Base-by-base conservation (phyloP, 1,140 invertebrate genomes). In the Cydia splendana region DNA sequence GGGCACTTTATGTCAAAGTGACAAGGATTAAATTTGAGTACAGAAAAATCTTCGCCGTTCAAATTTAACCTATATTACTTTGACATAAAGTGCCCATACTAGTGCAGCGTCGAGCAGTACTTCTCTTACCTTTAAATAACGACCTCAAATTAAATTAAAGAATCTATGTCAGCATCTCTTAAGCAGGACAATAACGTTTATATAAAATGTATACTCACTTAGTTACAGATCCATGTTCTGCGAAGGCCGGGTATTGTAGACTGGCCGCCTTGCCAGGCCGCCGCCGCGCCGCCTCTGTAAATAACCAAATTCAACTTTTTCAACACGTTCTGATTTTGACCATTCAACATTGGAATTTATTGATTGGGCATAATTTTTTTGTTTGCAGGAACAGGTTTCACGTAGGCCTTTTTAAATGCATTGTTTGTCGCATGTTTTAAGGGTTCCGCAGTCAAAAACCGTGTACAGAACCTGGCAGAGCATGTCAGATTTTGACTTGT, bases 301-400 rank as follows among this genome's bases (percentile, higher is more conserved):
- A 71, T 38, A 71, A 71, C 30, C 15, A 42, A 71, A 45, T 34
- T 38, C 67, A 71, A 71, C 9, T 71, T 71, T 71, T 71, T 71
- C 6, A 71, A 42, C 67, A 10, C 67, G 38, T 71, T 71, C 67
- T 71, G 67, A 71, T 71, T 71, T 71, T 71, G 34, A 71, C 4
- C 67, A 71, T 18, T 71, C 67, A 71, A 42, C 67, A 45, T 71
- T 71, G 67, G 67, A 71, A 71, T 71, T 45, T 71, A 71, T 71
- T 71, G 67, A 71, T 45, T 71, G 67, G 67, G 38, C 67, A 71
- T 71, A 71, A 42, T 42, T 71, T 42, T 42, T 71, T 69, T 15
- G 65, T 38, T 69, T 69, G 18, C 57, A 24, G 57, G 20, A 62
- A 62, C 57, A 62, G 57, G 57, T 62, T 62, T 9, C 20, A 24